Percentiles rank a stretch among this genome's conserved stretches.
These are phyloP conservation scores for Tetragnatha montana DNA, from an alignment of 2,888 invertebrate species.

Conservation along the genomic window DNA sequence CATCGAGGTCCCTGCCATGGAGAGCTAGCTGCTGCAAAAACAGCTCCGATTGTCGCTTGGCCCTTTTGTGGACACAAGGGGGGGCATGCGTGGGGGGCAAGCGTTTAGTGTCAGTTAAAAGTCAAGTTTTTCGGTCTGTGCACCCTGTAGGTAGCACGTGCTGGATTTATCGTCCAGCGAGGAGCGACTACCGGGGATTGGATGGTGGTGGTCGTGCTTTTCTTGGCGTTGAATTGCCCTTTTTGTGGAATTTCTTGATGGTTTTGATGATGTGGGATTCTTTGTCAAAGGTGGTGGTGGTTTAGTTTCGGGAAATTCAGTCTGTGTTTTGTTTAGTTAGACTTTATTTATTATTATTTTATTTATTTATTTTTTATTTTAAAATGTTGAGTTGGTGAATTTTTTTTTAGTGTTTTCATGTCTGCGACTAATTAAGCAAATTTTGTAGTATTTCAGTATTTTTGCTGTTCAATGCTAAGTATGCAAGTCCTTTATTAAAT, in stretches of 20 bases:
- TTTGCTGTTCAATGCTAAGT: no score
- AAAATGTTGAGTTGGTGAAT: no score
- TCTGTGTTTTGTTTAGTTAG: no score
- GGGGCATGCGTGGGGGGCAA: constrained; percentile 7
- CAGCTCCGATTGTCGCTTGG: constrained; percentile 53
- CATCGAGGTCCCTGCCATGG: constrained; percentile 62
- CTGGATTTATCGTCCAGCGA: constrained; percentile 14
- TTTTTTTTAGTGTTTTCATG: no score
- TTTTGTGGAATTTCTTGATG: neutral
- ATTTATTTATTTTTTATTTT: no score
- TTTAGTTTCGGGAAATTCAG: neutral
- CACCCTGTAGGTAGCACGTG: constrained; percentile 63
- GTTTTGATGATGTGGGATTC: neutral
- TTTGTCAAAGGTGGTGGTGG: neutral
- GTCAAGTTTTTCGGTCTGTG: constrained; percentile 56
- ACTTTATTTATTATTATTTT: no score
- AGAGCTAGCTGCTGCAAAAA: constrained; percentile 62
- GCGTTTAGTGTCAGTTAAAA: constrained; percentile 69
- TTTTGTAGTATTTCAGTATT: no score
- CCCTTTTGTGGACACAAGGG: constrained; percentile 63
- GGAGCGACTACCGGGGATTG: constrained; percentile 6
- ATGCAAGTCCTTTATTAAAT: no score
- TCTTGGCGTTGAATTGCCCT: constrained; percentile 40
- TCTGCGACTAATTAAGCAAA: no score
- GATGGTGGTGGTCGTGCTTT: neutral